These are phyloP conservation scores for Limnephilus marmoratus DNA, from an alignment of 2,888 invertebrate species.

Conservation along the genomic window DNA sequence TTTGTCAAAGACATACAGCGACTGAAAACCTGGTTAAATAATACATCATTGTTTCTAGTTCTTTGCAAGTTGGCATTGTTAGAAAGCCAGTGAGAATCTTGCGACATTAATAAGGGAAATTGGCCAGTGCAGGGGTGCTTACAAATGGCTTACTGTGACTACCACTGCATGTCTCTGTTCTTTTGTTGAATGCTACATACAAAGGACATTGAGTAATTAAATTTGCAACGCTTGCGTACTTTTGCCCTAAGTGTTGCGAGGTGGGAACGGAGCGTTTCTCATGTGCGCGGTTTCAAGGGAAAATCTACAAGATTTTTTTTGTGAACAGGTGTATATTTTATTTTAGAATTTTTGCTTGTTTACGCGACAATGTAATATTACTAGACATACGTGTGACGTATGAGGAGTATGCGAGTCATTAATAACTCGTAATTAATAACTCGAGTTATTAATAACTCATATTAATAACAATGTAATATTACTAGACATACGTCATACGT, in stretches of 20 bases:
- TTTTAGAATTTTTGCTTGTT: too few species aligned
- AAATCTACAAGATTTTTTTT: not conserved
- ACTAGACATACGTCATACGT: too few species aligned
- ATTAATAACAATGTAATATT: too few species aligned
- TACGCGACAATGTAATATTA: too few species aligned
- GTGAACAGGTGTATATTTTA: too few species aligned
- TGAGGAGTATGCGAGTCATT: too few species aligned
- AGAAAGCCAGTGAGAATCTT: not conserved
- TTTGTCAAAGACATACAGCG: not conserved
- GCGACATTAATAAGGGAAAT: not conserved
- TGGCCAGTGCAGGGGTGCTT: not conserved
- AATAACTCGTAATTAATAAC: too few species aligned
- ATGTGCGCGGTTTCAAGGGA: not conserved
- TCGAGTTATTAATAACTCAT: too few species aligned
- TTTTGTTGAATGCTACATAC: conserved; percentile 31
- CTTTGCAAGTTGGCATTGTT: not conserved
- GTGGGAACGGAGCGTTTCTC: not conserved
- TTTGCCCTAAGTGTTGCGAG: not conserved
- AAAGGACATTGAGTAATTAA: conserved; percentile 44
- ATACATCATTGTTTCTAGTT: not conserved
- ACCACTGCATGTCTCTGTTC: conserved; percentile 16
- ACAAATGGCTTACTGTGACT: not conserved
- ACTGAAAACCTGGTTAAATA: not conserved
- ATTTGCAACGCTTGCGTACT: conserved; percentile 5
- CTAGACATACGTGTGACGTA: too few species aligned